Percentiles rank a stretch among this genome's conserved stretches.
phyloP scores from a whole-genome alignment of 2,888 invertebrate genomes.

The Drosophila ustulata region DNA sequence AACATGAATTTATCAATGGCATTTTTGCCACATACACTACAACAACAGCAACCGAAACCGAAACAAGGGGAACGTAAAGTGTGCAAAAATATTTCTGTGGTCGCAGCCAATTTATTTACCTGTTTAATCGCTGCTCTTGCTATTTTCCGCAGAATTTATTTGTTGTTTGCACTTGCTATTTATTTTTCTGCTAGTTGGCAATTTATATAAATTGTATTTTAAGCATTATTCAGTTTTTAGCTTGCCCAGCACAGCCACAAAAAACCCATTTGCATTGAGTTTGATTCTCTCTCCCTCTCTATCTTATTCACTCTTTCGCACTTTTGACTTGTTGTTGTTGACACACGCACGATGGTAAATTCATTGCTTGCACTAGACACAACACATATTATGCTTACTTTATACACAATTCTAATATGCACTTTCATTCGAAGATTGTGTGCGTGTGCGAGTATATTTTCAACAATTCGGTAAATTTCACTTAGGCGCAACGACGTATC shows the following conservation, averaged over 20 bases:
- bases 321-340: conserved; percentile 40
- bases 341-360: conserved; percentile 26
- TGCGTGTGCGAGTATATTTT: conserved; percentile 34
- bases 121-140: conserved; percentile 58
- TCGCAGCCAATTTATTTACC: conserved; percentile 59
- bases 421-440: conserved; percentile 29
- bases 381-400: conserved; percentile 8
- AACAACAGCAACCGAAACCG: not conserved
- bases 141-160: conserved; percentile 42
- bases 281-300: conserved; percentile 24
- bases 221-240: conserved; percentile 71
- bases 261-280: conserved; percentile 37
- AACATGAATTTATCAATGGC: conserved; percentile 59
- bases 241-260: conserved; percentile 38
- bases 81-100: conserved; percentile 23
- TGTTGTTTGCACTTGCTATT: conserved; percentile 18
- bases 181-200: conserved; percentile 66
- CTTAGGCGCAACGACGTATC: conserved; percentile 49
- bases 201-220: conserved; percentile 70
- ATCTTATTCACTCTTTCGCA: conserved; percentile 14
- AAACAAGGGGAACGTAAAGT: conserved; percentile 1
- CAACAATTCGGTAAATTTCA: conserved; percentile 61
- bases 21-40: conserved; percentile 46
- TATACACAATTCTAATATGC: conserved; percentile 23
- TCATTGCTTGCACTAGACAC: conserved; percentile 29